These are phyloP conservation scores for Danio rerio DNA, from an alignment of 2,113 vertebrate genomes.

Conservation along the genomic window DNA sequence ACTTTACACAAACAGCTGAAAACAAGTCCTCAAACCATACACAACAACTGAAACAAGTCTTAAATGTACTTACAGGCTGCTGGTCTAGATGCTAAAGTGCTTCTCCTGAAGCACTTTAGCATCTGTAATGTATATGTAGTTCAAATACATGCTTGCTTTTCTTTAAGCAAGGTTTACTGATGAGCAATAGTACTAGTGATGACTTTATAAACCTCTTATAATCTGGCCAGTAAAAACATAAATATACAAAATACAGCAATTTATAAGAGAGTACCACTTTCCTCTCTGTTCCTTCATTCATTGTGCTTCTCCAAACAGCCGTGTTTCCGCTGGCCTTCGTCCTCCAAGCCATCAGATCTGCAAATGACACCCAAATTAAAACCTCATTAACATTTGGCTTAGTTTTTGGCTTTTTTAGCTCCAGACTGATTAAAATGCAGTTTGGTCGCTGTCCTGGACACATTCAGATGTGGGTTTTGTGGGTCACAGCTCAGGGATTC, in stretches of 20 bases:
- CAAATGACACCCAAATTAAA: conserved; percentile 18
- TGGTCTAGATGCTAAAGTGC: too few species aligned
- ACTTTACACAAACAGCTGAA: too few species aligned
- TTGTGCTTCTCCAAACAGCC: not conserved
- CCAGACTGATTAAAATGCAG: not conserved
- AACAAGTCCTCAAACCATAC: too few species aligned
- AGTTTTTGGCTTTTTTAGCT: not conserved
- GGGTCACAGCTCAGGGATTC: not conserved
- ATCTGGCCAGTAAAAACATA: not conserved
- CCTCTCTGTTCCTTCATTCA: not conserved
- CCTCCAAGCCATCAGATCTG: not conserved
- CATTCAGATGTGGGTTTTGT: not conserved
- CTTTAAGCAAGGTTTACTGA: too few species aligned
- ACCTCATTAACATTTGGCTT: conserved; percentile 35
- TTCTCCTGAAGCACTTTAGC: too few species aligned
- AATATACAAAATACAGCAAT: not conserved
- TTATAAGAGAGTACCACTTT: not conserved
- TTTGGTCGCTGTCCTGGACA: not conserved
- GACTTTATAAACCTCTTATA: not conserved
- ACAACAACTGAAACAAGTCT: too few species aligned
- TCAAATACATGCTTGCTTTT: too few species aligned
- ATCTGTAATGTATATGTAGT: too few species aligned
- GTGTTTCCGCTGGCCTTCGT: not conserved
- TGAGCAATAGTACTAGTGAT: too few species aligned
- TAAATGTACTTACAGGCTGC: too few species aligned